A percentile compares a stretch with the other conserved stretches of the same genome.
Conservation (phyloP, 2,888 invertebrate species). For the Herminia tarsipennalis region DNA sequence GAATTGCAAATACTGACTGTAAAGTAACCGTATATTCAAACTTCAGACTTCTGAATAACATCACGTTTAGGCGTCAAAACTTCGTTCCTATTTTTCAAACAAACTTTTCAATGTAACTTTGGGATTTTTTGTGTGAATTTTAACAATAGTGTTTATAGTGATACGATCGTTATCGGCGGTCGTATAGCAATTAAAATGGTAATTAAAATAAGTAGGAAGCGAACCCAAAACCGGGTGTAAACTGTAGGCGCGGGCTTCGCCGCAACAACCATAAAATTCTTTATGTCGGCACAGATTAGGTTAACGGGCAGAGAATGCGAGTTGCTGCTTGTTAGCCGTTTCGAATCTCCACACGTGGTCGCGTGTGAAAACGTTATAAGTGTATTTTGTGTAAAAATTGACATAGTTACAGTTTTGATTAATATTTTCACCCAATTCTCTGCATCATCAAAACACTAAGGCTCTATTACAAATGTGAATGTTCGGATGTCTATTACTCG, state of each 20-base stretch:
- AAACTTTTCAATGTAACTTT: constrained; percentile 28
- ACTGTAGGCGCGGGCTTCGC: constrained; percentile 67
- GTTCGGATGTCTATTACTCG: no score
- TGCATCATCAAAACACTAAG: no score
- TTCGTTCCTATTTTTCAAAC: constrained; percentile 30
- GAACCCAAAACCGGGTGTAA: constrained; percentile 67
- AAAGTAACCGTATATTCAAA: constrained; percentile 48
- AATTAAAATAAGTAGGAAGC: constrained; percentile 80
- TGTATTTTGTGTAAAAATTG: constrained; percentile 8
- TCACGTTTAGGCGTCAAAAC: constrained; percentile 52
- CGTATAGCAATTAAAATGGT: constrained; percentile 73
- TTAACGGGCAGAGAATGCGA: constrained; percentile 44
- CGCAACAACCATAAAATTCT: constrained; percentile 71
- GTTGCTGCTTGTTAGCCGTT: constrained; percentile 10
- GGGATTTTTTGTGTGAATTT: constrained; percentile 47
- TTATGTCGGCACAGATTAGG: constrained; percentile 62
- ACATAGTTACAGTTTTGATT: constrained; percentile 2
- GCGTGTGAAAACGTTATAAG: constrained; percentile 9
- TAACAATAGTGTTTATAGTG: constrained; percentile 67
- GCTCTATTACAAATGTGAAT: no score
- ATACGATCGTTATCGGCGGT: constrained; percentile 66
- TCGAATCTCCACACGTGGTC: constrained; percentile 14
- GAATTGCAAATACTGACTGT: constrained; percentile 80
- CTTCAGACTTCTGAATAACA: constrained; percentile 59
- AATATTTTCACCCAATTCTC: no score